Evolutionary conservation across 1,140 invertebrate genomes (phyloP).

Genomic region (Drosophila kurseongensis): DNA sequence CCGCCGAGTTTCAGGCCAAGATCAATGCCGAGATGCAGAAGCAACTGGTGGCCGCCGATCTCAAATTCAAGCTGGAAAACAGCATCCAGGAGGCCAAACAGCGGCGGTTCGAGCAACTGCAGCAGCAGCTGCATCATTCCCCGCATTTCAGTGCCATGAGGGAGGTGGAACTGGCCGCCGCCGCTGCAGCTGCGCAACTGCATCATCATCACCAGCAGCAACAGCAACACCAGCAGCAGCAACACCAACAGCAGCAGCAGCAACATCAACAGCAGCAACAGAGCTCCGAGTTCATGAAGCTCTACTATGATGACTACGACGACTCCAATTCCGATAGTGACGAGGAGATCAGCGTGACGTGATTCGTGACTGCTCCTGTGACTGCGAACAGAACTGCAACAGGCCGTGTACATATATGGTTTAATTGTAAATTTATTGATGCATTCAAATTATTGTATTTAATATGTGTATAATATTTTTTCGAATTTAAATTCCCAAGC

Average conservation of each 20-base stretch:
- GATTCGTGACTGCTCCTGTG: conserved; percentile 84
- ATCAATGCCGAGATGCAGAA: conserved; percentile 84
- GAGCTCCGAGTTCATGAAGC: conserved; percentile 85
- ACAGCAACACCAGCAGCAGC: conserved; percentile 57
- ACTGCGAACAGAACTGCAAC: conserved; percentile 5
- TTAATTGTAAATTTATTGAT: conserved; percentile 68
- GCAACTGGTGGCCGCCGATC: conserved; percentile 77
- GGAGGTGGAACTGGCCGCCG: conserved; percentile 68
- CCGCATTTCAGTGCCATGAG: conserved; percentile 74
- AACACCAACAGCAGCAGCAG: conserved; percentile 54
- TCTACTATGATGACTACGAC: conserved; percentile 87
- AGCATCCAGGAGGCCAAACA: conserved; percentile 74
- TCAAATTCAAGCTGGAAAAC: conserved; percentile 79
- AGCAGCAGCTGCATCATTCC: conserved; percentile 84
- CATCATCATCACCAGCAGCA: conserved; percentile 79
- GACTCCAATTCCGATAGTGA: conserved; percentile 90
- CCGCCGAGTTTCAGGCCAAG: conserved; percentile 79
- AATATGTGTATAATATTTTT: conserved; percentile 71
- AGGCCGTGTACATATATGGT: conserved; percentile 66
- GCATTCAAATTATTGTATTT: conserved; percentile 64
- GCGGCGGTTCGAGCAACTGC: conserved; percentile 79
- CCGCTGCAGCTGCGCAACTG: conserved; percentile 70
- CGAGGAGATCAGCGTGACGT: conserved; percentile 93
- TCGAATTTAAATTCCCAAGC: conserved; percentile 76
- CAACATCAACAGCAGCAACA: conserved; percentile 45